Conservation (phyloP, 2,888 invertebrate genomes). For the Drosophila diplacantha region DNA sequence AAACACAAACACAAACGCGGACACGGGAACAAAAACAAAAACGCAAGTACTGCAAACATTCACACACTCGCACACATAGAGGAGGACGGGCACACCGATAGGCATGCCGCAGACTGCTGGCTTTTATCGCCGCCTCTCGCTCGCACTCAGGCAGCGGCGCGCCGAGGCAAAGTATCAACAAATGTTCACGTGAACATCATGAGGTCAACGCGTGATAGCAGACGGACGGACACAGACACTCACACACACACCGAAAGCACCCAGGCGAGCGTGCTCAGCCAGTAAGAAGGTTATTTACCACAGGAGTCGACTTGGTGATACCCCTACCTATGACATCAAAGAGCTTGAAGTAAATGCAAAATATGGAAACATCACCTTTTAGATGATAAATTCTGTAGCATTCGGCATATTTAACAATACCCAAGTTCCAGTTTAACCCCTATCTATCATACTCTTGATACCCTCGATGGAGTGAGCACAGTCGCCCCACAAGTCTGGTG, state of each 20-base stretch:
- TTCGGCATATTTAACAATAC: not conserved
- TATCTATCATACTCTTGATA: not conserved
- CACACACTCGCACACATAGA: conserved; percentile 28
- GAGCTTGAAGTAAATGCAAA: not conserved
- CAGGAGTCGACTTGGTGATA: conserved; percentile 2
- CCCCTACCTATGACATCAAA: not conserved
- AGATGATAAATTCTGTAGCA: not conserved
- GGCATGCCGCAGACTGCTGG: conserved; percentile 52
- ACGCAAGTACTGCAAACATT: conserved; percentile 41
- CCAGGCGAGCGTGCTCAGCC: conserved; percentile 74
- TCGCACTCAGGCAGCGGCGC: conserved; percentile 7
- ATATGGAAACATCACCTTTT: too few relatives aligned
- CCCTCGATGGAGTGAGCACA: conserved; percentile 20
- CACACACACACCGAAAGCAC: conserved; percentile 78
- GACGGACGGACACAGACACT: conserved; percentile 61
- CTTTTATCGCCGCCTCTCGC: conserved; percentile 16
- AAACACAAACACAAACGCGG: conserved; percentile 20
- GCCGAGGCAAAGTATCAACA: conserved; percentile 63
- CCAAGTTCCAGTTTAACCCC: not conserved
- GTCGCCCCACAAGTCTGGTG: conserved; percentile 43
- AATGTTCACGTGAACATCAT: conserved; percentile 84
- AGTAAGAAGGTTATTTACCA: conserved; percentile 34
- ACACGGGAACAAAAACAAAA: conserved; percentile 34
- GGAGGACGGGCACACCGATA: conserved; percentile 30
- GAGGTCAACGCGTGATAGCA: conserved; percentile 83